phyloP scores from a whole-genome alignment of 2,113 vertebrate species.

The Takifugu bimaculatus region DNA sequence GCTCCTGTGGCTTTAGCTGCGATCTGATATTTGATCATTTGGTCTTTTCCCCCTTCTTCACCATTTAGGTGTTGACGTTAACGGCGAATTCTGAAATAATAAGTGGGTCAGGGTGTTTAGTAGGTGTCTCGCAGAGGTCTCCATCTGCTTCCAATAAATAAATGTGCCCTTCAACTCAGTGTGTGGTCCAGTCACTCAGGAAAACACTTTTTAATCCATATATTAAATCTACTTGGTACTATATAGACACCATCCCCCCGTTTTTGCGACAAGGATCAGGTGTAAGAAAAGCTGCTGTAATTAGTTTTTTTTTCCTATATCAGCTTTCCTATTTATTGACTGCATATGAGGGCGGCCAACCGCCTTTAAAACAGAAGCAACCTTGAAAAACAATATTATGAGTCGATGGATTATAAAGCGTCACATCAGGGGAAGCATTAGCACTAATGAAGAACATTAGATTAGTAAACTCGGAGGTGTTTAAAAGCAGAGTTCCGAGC shows the following conservation, averaged over 20 bases:
- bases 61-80: slow-evolving; percentile 44
- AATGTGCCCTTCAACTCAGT: slow-evolving; percentile 57
- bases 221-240: slow-evolving; percentile 2
- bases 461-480: slow-evolving; percentile 30
- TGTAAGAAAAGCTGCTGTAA: slow-evolving; percentile 26
- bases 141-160: slow-evolving; percentile 68
- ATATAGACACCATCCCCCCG: slow-evolving; percentile 4
- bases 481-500: slow-evolving; percentile 49
- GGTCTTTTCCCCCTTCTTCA: background rate
- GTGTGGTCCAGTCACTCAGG: slow-evolving; percentile 70
- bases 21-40: background rate
- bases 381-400: slow-evolving; percentile 27
- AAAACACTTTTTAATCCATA: background rate
- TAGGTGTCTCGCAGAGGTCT: slow-evolving; percentile 46
- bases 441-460: slow-evolving; percentile 19
- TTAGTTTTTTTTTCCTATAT: slow-evolving; percentile 15
- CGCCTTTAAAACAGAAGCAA: slow-evolving; percentile 7
- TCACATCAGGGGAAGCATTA: slow-evolving; percentile 26
- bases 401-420: slow-evolving; percentile 19
- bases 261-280: slow-evolving; percentile 31
- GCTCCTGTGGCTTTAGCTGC: no score
- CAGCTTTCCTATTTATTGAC: slow-evolving; percentile 8
- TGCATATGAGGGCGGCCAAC: slow-evolving; percentile 7
- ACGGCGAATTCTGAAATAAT: slow-evolving; percentile 49
- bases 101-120: slow-evolving; percentile 56